Base-by-base conservation (phyloP, 2,888 invertebrate genomes). In the Micoletzkya japonica region DNA sequence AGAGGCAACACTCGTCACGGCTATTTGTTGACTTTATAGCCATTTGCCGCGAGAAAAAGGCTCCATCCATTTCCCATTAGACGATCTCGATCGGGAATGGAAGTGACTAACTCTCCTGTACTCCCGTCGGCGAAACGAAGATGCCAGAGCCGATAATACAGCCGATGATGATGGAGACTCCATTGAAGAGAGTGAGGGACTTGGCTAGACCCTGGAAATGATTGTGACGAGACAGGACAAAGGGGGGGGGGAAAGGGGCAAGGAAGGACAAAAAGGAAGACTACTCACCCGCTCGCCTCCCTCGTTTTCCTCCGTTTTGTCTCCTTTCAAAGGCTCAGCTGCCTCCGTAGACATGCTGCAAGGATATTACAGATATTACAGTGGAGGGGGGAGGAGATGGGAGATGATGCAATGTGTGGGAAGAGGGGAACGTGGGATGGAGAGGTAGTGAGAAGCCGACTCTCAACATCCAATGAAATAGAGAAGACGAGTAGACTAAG, bases 121-220 rank as follows among this genome's bases (percentile, higher is more conserved):
- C 83, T 72, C 83, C 84, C 26, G 83, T 82, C 1, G 84, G 84
- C 58, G 77, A 77, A 68, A 84, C 75, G 70, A 84, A 84, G 52
- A 84, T 84, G 59, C 84, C 84, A 14, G 76, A 72, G 73, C 84
- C 84, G 61, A 84, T 84, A 36, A 84, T 84, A 66, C 82, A 84
- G 20, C 84, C 83, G 54, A 82, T 78, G 72, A 84, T 84, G 63
- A 84, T 84, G 10, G 81, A 81, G 7, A 83, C 80, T 14, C 84
- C 84, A 72, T 84, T 83, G 73, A 78, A 78, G 56, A 84, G 76
- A 0, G 79, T 78, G 70, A 84, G 73, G 14, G 80, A 76, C 61
- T 79, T 78, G n/a, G 77, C 79, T 10, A 84, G 73, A 50, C 80
- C 80, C 60, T 73, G 72, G 30, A 49, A 26, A 6, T 14, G 32